These are phyloP conservation scores for Myanophis thanlyinensis DNA, from an alignment of 2,113 vertebrate species.

Conservation along the genomic window DNA sequence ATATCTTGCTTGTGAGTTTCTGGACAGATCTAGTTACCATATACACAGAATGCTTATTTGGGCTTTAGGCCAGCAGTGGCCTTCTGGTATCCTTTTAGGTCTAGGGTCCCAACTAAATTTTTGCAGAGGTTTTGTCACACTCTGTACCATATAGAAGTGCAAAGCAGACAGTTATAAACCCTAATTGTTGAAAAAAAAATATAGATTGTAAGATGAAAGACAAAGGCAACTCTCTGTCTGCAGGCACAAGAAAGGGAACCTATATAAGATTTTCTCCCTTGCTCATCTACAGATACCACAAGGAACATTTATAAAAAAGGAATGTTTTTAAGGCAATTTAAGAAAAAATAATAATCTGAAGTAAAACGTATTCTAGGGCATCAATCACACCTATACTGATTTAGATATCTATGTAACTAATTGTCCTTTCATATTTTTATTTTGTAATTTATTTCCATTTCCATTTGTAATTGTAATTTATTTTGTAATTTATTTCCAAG, in stretches of 20 bases:
- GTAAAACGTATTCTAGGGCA: background rate
- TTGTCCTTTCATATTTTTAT: background rate
- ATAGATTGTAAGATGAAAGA: background rate
- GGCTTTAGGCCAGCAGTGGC: background rate
- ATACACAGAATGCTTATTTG: background rate
- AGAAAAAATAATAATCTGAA: background rate
- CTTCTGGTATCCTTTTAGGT: background rate
- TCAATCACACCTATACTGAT: background rate
- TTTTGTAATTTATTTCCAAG: background rate
- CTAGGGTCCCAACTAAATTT: background rate
- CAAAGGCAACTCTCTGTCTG: background rate
- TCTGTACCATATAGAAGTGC: background rate
- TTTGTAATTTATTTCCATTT: background rate
- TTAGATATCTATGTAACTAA: background rate
- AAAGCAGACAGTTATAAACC: background rate
- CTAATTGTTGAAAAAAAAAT: background rate
- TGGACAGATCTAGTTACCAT: background rate
- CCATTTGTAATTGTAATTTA: no score
- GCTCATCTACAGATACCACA: background rate
- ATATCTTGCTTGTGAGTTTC: background rate
- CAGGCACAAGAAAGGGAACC: background rate
- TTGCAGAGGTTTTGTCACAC: background rate
- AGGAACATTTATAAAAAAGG: background rate
- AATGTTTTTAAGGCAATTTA: background rate
- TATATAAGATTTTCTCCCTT: background rate